These are phyloP conservation scores for Danio rerio DNA, from an alignment of 2,113 vertebrate genomes.

Conservation along the genomic window DNA sequence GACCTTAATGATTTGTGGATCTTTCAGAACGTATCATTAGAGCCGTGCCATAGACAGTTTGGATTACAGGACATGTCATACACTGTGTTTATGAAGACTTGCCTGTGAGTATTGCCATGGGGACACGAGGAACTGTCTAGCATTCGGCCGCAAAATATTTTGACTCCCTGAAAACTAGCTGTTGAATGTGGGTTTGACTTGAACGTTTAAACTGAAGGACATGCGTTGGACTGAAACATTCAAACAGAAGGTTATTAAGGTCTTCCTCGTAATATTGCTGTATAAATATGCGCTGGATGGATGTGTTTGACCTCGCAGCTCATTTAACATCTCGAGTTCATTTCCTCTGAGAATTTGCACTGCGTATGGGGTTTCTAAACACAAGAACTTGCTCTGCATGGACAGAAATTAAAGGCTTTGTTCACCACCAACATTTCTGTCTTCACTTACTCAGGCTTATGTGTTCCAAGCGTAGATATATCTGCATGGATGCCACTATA, in stretches of 20 bases:
- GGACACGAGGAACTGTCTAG: constrained; percentile 14
- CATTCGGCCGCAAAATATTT: neutral
- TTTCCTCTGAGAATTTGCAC: too few relatives aligned
- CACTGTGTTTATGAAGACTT: constrained; percentile 3
- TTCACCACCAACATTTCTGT: too few relatives aligned
- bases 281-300: neutral
- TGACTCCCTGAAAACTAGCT: constrained; percentile 17
- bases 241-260: neutral
- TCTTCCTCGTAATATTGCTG: neutral
- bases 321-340: neutral
- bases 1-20: constrained; percentile 41
- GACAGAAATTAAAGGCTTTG: neutral
- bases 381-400: neutral
- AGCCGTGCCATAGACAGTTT: constrained; percentile 24
- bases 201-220: neutral
- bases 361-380: neutral
- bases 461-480: too few relatives aligned
- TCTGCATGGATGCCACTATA: too few relatives aligned
- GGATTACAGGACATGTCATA: constrained; percentile 34
- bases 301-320: neutral
- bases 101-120: constrained; percentile 5
- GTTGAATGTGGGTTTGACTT: neutral
- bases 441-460: too few relatives aligned
- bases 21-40: constrained; percentile 25
- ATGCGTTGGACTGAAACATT: neutral